phyloP scores from a whole-genome alignment of 2,113 vertebrate genomes.

The Myanophis thanlyinensis region DNA sequence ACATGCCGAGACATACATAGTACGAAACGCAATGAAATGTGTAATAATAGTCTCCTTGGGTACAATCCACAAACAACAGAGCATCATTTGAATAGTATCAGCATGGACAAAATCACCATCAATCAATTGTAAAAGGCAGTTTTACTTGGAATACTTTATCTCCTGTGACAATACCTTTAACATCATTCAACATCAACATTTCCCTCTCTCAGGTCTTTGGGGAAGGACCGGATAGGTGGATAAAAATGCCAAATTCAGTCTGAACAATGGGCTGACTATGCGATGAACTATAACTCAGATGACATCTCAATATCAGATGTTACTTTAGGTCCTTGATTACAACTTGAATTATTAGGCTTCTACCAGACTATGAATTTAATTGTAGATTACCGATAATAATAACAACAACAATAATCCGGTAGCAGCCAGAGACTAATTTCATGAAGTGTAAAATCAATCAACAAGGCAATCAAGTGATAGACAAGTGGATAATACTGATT shows the following conservation, averaged over 20 bases:
- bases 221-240: background rate
- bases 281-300: background rate
- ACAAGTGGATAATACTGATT: conserved; percentile 27
- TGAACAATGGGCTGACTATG: background rate
- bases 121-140: background rate
- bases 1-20: no score
- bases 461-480: conserved; percentile 13
- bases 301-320: background rate
- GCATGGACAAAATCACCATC: background rate
- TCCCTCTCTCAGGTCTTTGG: background rate
- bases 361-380: background rate
- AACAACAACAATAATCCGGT: background rate
- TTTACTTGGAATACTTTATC: background rate
- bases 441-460: conserved; percentile 26
- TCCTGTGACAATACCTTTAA: background rate
- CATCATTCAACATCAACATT: background rate
- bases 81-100: background rate
- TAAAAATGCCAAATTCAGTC: background rate
- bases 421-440: background rate
- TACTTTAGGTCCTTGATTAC: background rate
- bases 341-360: background rate
- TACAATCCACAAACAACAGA: background rate
- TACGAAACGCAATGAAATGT: no score
- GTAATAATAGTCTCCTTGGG: background rate
- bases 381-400: background rate